phyloP scores from a whole-genome alignment of 2,113 vertebrate species.

The Cyphomyrus plagiostoma region DNA sequence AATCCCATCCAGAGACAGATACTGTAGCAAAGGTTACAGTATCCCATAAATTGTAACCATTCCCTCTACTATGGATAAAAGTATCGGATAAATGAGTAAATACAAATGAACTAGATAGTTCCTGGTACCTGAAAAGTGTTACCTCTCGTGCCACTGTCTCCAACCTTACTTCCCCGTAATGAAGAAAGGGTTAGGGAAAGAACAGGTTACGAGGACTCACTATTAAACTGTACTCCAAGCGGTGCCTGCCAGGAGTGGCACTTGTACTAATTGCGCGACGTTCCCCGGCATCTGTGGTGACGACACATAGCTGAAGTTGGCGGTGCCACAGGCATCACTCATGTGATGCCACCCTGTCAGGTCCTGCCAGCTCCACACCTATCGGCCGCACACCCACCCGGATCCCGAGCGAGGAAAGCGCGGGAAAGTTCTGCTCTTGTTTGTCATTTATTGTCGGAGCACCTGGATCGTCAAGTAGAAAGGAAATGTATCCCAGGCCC shows the following conservation, averaged over 20 bases:
- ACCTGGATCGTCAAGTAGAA: neutral
- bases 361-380: neutral
- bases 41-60: neutral
- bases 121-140: neutral
- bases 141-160: neutral
- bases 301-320: neutral
- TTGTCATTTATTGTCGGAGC: neutral
- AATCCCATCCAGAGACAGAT: neutral
- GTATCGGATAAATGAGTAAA: neutral
- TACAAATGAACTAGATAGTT: neutral
- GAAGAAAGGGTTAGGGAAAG: conserved; percentile 2
- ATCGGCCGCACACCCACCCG: neutral
- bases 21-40: neutral
- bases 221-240: neutral
- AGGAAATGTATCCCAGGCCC: neutral
- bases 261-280: neutral
- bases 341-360: neutral
- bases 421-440: neutral
- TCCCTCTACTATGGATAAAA: neutral
- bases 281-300: neutral
- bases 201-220: neutral
- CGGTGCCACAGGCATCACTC: neutral
- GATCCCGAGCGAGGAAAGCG: neutral
- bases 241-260: neutral
- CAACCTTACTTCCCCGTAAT: neutral